Evolutionary conservation across 2,888 invertebrate genomes (phyloP).

Genomic region (Hofmannophila pseudospretella): DNA sequence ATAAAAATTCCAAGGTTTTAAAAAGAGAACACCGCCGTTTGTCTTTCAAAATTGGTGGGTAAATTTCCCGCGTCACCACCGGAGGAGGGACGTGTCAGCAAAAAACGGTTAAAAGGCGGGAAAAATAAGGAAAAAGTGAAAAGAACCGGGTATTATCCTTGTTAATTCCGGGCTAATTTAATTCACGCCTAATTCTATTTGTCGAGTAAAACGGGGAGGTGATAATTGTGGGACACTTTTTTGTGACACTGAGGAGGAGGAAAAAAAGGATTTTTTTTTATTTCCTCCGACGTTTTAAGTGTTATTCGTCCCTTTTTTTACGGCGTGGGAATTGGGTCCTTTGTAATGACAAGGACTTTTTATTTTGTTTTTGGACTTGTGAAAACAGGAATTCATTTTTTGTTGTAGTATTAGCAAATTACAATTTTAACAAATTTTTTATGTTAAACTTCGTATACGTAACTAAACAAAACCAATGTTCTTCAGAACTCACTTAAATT

Average conservation of each 20-base stretch:
- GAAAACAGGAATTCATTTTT: background rate
- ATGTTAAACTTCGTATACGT: too few relatives aligned
- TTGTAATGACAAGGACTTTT: conserved; percentile 11
- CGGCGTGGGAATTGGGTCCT: conserved; percentile 45
- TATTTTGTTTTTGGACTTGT: too few relatives aligned
- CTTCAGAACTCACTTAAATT: too few relatives aligned
- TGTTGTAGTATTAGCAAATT: background rate
- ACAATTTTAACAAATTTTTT: too few relatives aligned
- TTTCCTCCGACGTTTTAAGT: conserved; percentile 34
- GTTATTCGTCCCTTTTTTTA: conserved; percentile 29
- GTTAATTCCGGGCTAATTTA: conserved; percentile 75
- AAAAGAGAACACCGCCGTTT: conserved; percentile 27
- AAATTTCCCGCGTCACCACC: conserved; percentile 34
- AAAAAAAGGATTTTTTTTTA: conserved; percentile 37
- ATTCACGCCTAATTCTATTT: conserved; percentile 77
- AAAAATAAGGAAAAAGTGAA: conserved; percentile 62
- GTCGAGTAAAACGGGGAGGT: conserved; percentile 70
- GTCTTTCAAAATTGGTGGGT: conserved; percentile 49
- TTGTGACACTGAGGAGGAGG: conserved; percentile 42
- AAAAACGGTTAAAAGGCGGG: conserved; percentile 48
- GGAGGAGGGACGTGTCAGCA: conserved; percentile 38
- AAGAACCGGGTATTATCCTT: conserved; percentile 69
- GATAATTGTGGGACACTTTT: conserved; percentile 72
- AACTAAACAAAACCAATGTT: too few relatives aligned
- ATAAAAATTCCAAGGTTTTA: conserved; percentile 13